Conservation (phyloP, 2,113 vertebrate genomes). For the Noctilio leporinus region DNA sequence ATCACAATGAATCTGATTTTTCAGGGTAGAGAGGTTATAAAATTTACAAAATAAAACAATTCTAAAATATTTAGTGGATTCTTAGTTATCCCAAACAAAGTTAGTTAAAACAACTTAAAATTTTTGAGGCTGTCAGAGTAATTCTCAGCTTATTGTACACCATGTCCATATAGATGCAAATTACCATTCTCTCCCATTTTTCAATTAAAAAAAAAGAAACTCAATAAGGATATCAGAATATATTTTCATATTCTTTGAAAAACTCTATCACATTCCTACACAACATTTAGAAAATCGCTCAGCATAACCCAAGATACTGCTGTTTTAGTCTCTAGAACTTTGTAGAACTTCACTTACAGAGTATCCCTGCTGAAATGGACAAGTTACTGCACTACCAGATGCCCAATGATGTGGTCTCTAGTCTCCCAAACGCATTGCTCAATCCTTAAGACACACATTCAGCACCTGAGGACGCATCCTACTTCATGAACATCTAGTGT, state of each 20-base stretch:
- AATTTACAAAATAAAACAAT: constrained; percentile 18
- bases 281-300: neutral
- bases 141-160: constrained; percentile 4
- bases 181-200: neutral
- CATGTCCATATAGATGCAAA: neutral
- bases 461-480: constrained; percentile 9
- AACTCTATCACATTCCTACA: neutral
- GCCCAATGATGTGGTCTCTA: neutral
- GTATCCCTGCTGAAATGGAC: neutral
- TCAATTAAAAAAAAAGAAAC: constrained; percentile 33
- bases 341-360: constrained; percentile 47
- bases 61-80: neutral
- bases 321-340: constrained; percentile 67
- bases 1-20: neutral
- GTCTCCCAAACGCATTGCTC: neutral
- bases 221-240: constrained; percentile 11
- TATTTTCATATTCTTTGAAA: neutral
- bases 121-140: neutral
- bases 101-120: neutral
- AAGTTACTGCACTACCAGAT: neutral
- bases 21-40: neutral
- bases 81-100: constrained; percentile 5
- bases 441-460: neutral
- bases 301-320: constrained; percentile 25
- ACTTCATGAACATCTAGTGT: neutral